These are phyloP conservation scores for Lepisosteus osseus DNA, from an alignment of 2,113 vertebrate genomes.

Conservation along the genomic window DNA sequence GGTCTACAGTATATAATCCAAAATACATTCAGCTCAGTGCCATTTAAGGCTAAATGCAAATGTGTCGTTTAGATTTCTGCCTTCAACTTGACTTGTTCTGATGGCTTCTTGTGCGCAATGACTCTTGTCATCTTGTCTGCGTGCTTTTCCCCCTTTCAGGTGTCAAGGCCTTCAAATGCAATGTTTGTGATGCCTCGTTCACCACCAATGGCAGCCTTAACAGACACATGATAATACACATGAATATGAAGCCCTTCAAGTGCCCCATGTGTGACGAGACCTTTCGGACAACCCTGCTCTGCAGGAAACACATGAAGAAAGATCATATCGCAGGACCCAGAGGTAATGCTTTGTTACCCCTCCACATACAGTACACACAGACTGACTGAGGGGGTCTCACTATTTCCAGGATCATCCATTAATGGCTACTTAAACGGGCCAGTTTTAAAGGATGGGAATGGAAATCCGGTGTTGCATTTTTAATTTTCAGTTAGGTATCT, in stretches of 20 bases:
- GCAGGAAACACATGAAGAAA: constrained; percentile 90
- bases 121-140: not conserved
- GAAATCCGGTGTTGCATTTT: no score
- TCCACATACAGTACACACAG: not conserved
- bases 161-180: constrained; percentile 90
- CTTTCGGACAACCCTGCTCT: constrained; percentile 87
- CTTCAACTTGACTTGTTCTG: no score
- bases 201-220: constrained; percentile 97
- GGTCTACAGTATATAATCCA: no score
- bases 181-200: constrained; percentile 83
- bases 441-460: no score
- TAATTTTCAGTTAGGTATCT: no score
- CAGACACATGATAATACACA: constrained; percentile 89
- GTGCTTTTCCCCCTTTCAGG: constrained; percentile 55
- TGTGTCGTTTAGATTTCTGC: no score
- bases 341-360: constrained; percentile 46
- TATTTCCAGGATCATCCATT: no score
- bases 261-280: constrained; percentile 88
- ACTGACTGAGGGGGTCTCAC: no score
- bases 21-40: no score
- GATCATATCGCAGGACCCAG: constrained; percentile 75
- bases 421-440: no score
- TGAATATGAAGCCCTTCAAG: constrained; percentile 85
- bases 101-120: no score
- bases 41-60: no score